Conservation (phyloP, 2,113 vertebrate species). For the Epinephelus fuscoguttatus region DNA sequence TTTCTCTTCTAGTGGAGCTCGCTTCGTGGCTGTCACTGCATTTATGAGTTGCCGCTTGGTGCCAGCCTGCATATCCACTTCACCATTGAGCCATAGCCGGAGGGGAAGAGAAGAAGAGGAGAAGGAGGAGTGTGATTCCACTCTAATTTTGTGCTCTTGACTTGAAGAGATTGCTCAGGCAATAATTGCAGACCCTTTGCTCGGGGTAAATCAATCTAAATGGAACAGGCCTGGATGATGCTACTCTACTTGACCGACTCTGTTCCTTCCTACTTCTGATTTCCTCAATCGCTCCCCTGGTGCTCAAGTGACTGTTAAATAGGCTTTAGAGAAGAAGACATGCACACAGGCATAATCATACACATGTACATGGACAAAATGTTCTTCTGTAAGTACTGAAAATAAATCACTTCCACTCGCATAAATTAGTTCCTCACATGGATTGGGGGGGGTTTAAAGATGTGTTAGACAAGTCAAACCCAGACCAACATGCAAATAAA, state of each 20-base stretch:
- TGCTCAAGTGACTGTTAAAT: slow-evolving; percentile 59
- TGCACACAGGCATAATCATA: background rate
- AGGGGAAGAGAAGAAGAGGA: slow-evolving; percentile 29
- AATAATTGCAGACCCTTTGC: slow-evolving; percentile 73
- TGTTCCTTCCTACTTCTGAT: slow-evolving; percentile 51
- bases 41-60: slow-evolving; percentile 31
- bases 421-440: background rate
- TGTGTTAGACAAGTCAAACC: background rate
- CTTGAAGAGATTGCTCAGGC: slow-evolving; percentile 75
- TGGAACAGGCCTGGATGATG: slow-evolving; percentile 64
- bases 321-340: slow-evolving; percentile 29
- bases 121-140: slow-evolving; percentile 45
- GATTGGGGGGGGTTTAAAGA: background rate
- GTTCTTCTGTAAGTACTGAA: background rate
- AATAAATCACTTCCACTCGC: background rate
- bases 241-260: slow-evolving; percentile 61
- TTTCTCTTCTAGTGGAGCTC: slow-evolving; percentile 27
- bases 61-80: slow-evolving; percentile 45
- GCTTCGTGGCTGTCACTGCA: slow-evolving; percentile 16
- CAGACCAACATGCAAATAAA: background rate
- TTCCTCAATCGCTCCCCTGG: slow-evolving; percentile 42
- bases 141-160: slow-evolving; percentile 73
- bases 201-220: slow-evolving; percentile 74
- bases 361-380: background rate
- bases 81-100: slow-evolving; percentile 27